Conservation (phyloP, 1,140 invertebrate genomes). For the Aphis gossypii region DNA sequence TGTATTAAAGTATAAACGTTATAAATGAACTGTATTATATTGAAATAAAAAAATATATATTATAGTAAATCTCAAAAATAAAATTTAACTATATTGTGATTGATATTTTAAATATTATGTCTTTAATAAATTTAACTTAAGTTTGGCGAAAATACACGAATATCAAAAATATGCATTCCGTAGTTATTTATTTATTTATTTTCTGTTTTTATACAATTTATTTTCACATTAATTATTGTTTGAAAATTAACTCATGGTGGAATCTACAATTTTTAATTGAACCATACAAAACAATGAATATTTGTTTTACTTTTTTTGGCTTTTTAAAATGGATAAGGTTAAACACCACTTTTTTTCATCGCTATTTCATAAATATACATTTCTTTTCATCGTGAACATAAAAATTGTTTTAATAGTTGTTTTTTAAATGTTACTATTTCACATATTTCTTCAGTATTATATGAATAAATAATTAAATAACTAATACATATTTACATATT, state of each 20-base stretch:
- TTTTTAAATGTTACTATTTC: neutral
- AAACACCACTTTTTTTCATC: too few relatives aligned
- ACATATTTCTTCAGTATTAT: too few relatives aligned
- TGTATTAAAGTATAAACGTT: neutral
- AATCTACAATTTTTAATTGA: neutral
- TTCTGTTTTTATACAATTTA: too few relatives aligned
- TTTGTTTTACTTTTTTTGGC: neutral
- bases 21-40: neutral
- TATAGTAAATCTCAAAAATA: neutral
- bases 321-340: neutral
- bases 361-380: neutral
- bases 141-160: neutral
- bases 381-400: neutral
- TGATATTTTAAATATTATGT: neutral
- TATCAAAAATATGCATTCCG: neutral
- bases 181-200: neutral
- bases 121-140: neutral
- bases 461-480: too few relatives aligned
- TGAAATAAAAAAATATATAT: neutral
- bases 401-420: neutral
- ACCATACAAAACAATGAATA: neutral
- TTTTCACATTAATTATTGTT: neutral
- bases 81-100: too few relatives aligned
- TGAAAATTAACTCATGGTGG: neutral
- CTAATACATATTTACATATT: neutral